A percentile compares a stretch with the other conserved stretches of the same genome.
phyloP scores from a whole-genome alignment of 2,113 vertebrate species.

The Noturus placidus region DNA sequence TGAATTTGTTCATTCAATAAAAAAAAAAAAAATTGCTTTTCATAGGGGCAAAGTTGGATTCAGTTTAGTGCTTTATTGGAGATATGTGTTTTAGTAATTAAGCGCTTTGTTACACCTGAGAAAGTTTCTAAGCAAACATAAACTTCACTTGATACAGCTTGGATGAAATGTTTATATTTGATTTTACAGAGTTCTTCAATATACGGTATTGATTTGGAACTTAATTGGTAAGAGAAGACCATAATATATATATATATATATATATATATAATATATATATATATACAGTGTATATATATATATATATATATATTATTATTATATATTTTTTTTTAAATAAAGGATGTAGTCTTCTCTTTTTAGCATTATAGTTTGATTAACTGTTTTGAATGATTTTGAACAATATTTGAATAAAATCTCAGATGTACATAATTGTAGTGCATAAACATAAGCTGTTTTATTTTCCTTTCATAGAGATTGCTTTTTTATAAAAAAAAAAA shows the following conservation, averaged over 20 bases:
- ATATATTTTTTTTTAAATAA: not conserved
- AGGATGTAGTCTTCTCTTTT: not conserved
- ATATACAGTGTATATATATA: no score
- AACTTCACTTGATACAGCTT: not conserved
- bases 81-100: slow-evolving; percentile 30
- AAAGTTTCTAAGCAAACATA: not conserved
- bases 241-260: no score
- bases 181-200: slow-evolving; percentile 19
- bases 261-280: no score
- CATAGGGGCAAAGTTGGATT: not conserved
- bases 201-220: slow-evolving; percentile 18
- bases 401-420: not conserved
- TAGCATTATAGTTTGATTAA: not conserved
- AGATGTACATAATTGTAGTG: not conserved
- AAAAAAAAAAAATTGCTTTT: not conserved
- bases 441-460: not conserved
- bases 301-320: not conserved
- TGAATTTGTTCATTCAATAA: not conserved
- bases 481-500: no score
- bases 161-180: slow-evolving; percentile 32
- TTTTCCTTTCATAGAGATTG: not conserved
- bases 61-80: not conserved
- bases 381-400: not conserved
- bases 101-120: not conserved
- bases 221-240: not conserved